Base-by-base conservation (phyloP, 2,113 vertebrate genomes). In the Leiothrix lutea region DNA sequence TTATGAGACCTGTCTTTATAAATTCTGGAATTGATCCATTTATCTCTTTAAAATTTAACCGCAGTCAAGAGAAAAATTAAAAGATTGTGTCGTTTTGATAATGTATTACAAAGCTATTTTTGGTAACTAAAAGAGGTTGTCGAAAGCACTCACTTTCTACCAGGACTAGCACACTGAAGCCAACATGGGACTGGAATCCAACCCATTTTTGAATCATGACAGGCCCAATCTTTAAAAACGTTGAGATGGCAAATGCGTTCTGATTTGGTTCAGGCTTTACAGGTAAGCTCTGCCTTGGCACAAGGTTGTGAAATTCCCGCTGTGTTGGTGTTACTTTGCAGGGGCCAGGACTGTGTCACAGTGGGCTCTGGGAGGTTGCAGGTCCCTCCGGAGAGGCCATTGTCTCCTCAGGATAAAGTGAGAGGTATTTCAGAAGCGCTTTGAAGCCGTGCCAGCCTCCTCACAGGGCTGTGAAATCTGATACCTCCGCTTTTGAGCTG, bases 361-460 rank as follows among this genome's bases (percentile, higher is more conserved):
- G 15, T 22, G 23, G 16, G 67, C 67, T 70, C 90, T 14, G 1
- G 17, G 77, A 92, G 72, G 70, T 17, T 54, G 75, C 83, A 62
- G 75, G 69, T 77, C 47, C 5, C 78, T 72, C 14, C 0, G 9
- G 71, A 89, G 95, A 91, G 90, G 95, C 98, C 94, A 97, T 97
- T 98, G 97, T 95, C 94, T 91, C 92, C 87, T 75, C 96, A 62
- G 95, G 97, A 97, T 97, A 97, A 97, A 98, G 97, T 93, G 95
- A 97, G 88, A 97, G 98, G 97, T 96, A 97, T 96, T 97, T 97
- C 93, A 85, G 80, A 60, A 97, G 95, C 12, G 91, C 98, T 98
- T 98, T 98, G 98, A 98, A 98, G 97, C 79, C 22, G 36, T 95
- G 98, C 97, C 98, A 98, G 80, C 69, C 95, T 97, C 93, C 96